These are phyloP conservation scores for Diabrotica balteata DNA, from an alignment of 2,888 invertebrate genomes.

Conservation along the genomic window DNA sequence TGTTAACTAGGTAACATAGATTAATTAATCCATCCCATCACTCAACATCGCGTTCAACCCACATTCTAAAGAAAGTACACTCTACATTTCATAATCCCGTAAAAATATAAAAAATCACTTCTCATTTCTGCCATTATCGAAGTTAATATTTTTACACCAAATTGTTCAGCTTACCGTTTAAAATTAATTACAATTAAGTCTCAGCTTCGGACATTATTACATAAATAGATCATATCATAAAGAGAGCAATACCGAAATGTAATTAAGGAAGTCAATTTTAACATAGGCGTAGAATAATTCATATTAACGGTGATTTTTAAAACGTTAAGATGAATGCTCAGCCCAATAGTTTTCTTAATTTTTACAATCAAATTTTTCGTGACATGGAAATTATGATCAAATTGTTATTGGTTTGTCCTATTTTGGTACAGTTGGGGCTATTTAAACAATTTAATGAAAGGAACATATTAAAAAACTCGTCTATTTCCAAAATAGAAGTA, in stretches of 20 bases:
- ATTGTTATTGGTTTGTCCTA: no score
- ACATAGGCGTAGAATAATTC: not conserved
- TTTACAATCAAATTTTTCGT: no score
- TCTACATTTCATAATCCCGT: slow-evolving; percentile 11
- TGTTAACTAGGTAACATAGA: no score
- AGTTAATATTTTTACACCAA: slow-evolving; percentile 6
- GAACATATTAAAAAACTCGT: no score
- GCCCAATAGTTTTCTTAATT: no score
- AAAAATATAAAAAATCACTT: not conserved
- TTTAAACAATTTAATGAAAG: no score
- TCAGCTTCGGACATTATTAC: not conserved
- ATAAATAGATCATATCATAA: slow-evolving; percentile 8
- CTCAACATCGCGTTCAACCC: not conserved
- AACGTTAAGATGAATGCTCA: no score
- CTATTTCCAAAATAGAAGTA: no score
- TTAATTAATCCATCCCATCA: not conserved
- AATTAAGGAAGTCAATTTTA: slow-evolving; percentile 3
- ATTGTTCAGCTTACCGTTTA: slow-evolving; percentile 6
- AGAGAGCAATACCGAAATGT: slow-evolving; percentile 6
- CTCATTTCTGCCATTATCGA: not conserved
- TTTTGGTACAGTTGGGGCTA: no score
- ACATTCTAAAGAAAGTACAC: slow-evolving; percentile 3
- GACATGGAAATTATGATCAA: no score
- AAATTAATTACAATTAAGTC: slow-evolving; percentile 7
- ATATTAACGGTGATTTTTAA: no score